Conservation (phyloP, 2,888 invertebrate genomes). For the Pantelozetes paolii region DNA sequence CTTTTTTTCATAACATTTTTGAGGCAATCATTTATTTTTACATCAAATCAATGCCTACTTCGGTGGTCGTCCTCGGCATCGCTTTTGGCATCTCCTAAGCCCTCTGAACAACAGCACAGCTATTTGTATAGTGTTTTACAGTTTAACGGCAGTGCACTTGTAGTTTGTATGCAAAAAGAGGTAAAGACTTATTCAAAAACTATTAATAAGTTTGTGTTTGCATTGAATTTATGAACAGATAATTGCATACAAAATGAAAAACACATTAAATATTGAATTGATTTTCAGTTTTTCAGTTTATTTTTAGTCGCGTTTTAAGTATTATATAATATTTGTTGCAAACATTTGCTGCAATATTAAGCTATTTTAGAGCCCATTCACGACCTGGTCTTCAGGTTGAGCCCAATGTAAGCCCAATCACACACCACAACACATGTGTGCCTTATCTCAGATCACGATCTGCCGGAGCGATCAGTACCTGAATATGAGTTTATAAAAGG, state of each 20-base stretch:
- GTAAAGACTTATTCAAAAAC: neutral
- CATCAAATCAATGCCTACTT: neutral
- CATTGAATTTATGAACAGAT: neutral
- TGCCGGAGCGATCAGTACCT: slow-evolving; percentile 3
- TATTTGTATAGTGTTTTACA: slow-evolving; percentile 10
- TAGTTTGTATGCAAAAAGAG: neutral
- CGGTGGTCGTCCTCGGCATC: slow-evolving; percentile 3
- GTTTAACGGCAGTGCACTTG: slow-evolving; percentile 3
- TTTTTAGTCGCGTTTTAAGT: neutral
- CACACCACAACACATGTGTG: neutral
- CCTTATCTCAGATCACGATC: slow-evolving; percentile 10
- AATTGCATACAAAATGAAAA: neutral
- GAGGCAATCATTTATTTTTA: too few species aligned
- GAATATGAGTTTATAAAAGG: neutral
- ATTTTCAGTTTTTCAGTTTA: slow-evolving; percentile 3
- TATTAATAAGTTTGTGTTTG: slow-evolving; percentile 11
- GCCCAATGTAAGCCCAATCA: neutral
- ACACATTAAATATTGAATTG: slow-evolving; percentile 6
- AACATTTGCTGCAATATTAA: neutral
- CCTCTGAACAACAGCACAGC: neutral
- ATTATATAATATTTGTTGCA: neutral
- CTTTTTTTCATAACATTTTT: too few species aligned
- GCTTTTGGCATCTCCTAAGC: neutral
- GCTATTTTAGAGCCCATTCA: slow-evolving; percentile 2
- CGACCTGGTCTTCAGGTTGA: neutral